Base-by-base conservation (phyloP, 2,113 vertebrate genomes). In the Tachuris rubrigastra region DNA sequence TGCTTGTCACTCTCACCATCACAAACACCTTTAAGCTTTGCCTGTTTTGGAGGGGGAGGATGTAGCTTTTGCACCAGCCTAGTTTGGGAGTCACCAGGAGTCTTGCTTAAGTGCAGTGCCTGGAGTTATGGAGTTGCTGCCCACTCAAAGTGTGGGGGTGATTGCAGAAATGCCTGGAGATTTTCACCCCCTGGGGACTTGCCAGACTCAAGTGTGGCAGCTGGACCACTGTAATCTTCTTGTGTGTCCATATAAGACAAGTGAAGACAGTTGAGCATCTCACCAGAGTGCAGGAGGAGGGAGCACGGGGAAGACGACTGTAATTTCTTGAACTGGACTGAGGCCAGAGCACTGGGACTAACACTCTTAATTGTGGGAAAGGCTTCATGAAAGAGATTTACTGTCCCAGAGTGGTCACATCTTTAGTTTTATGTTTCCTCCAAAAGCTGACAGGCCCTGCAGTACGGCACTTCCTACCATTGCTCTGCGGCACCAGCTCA, bases 361-460 rank as follows among this genome's bases (percentile, higher is more conserved):
- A 84, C 90, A 80, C 92, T 96, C 79, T 91, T 92, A 95, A 95
- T 95, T 96, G 95, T 97, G 96, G 95, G 95, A 97, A 96, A 92
- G 79, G 90, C 93, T 94, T 96, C 93, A 84, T 94, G 93, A 95
- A 90, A 94, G 88, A 95, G 92, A 96, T 94, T 96, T 96, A 96
- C 95, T 96, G 93, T 96, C 95, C 93, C 95, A 92, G 85, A 96
- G 96, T 90, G 96, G 93, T 95, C 95, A 96, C 95, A 95, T 94
- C 96, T 94, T 94, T 77, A 86, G 92, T 97, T 97, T 97, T 96
- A 97, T 96, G 53, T 96, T 96, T 97, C 95, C 91, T 96, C 92
- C 79, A 49, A 65, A 85, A 89, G 76, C 18, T 95, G 93, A 94
- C 88, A 87, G 53, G 72, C 85, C 35, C 56, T 81, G 90, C 66